phyloP scores from a whole-genome alignment of 2,888 invertebrate species.

The Agrilus cyanescens region DNA sequence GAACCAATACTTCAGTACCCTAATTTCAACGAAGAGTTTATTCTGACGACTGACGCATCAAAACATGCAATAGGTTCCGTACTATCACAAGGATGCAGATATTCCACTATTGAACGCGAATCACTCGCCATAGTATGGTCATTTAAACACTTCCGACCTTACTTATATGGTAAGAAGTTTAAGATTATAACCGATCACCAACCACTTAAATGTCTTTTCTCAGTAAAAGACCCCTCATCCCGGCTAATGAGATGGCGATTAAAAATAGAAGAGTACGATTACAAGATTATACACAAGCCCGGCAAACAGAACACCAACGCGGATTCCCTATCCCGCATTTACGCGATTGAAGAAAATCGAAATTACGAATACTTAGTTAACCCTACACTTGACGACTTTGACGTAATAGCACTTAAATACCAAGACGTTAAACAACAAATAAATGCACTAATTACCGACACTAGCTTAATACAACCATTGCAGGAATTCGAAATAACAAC shows the following conservation, averaged over 20 bases:
- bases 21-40: constrained; percentile 20
- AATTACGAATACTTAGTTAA: no score
- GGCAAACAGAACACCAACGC: constrained; percentile 19
- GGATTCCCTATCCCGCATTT: constrained; percentile 19
- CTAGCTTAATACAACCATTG: no score
- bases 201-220: constrained; percentile 26
- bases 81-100: constrained; percentile 25
- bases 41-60: constrained; percentile 26
- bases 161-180: constrained; percentile 28
- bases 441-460: no score
- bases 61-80: constrained; percentile 23
- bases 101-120: constrained; percentile 28
- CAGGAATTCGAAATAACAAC: no score
- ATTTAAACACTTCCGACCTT: constrained; percentile 26
- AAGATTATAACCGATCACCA: constrained; percentile 26
- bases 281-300: constrained; percentile 22
- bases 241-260: constrained; percentile 23
- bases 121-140: constrained; percentile 27
- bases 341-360: not conserved
- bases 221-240: constrained; percentile 21
- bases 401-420: constrained; percentile 9
- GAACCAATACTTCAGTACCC: constrained; percentile 14
- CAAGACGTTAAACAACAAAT: not conserved
- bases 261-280: constrained; percentile 24
- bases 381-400: not conserved